phyloP scores from a whole-genome alignment of 2,888 invertebrate genomes.

The Hyposoter didymator region DNA sequence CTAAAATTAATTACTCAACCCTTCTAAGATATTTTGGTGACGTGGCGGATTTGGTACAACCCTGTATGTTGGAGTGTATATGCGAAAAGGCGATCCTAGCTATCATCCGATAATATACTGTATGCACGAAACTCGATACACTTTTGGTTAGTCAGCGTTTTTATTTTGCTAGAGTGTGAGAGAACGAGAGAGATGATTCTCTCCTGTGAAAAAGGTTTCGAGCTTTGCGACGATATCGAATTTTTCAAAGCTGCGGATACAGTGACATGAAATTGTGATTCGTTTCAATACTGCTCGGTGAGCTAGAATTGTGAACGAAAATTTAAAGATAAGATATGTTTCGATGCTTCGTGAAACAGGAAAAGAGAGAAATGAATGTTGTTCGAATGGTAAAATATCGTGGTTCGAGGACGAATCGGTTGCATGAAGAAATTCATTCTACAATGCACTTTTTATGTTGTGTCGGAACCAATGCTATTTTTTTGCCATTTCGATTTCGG shows the following conservation, averaged over 20 bases:
- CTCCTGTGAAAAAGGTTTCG: constrained; percentile 5
- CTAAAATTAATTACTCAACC: neutral
- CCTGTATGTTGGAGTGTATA: constrained; percentile 9
- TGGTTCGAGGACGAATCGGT: neutral
- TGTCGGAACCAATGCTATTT: neutral
- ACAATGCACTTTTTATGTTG: neutral
- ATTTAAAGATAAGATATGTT: constrained; percentile 37
- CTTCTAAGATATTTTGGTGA: constrained; percentile 5
- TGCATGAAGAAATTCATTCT: neutral
- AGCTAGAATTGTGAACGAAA: constrained; percentile 53
- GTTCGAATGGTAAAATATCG: neutral
- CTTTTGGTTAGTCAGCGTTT: constrained; percentile 65
- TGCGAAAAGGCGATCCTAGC: constrained; percentile 54
- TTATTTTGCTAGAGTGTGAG: constrained; percentile 35
- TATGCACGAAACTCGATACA: constrained; percentile 55
- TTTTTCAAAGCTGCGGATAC: constrained; percentile 44
- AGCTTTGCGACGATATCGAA: constrained; percentile 40
- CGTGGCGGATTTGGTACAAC: constrained; percentile 32
- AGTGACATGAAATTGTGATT: constrained; percentile 22
- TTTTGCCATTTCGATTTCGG: neutral
- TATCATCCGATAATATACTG: constrained; percentile 57
- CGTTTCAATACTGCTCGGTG: constrained; percentile 48
- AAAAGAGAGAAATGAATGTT: constrained; percentile 14
- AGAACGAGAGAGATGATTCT: constrained; percentile 19
- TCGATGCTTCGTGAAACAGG: neutral